These are phyloP conservation scores for Halotydeus destructor DNA, from an alignment of 1,140 invertebrate species.

Conservation along the genomic window DNA sequence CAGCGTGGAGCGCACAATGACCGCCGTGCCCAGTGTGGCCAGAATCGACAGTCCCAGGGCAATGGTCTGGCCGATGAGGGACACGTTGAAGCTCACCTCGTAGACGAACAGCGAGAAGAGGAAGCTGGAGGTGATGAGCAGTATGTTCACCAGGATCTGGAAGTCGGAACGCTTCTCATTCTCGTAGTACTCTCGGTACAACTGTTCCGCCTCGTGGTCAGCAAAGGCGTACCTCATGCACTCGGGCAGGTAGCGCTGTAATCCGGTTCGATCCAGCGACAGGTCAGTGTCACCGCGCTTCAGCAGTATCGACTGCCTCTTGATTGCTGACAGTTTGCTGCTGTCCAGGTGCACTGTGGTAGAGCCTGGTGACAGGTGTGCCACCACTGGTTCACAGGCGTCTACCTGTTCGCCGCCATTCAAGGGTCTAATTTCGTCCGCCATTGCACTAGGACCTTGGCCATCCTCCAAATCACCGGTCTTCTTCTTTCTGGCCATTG, in stretches of 20 bases:
- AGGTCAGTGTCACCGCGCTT: conserved; percentile 7
- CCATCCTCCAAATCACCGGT: too few relatives aligned
- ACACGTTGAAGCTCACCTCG: too few relatives aligned
- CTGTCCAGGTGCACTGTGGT: too few relatives aligned
- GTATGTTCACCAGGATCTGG: neutral
- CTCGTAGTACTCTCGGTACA: conserved; percentile 20
- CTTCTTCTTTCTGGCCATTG: too few relatives aligned
- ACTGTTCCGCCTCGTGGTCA: conserved; percentile 17
- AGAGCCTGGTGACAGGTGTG: too few relatives aligned
- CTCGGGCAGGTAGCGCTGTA: conserved; percentile 19
- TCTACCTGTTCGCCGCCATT: too few relatives aligned
- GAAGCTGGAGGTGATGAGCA: neutral
- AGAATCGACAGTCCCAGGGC: neutral
- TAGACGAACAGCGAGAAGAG: too few relatives aligned
- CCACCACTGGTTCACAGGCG: too few relatives aligned
- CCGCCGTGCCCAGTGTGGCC: neutral
- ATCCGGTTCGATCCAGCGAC: conserved; percentile 18
- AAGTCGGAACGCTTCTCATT: conserved; percentile 20
- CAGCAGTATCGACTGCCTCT: conserved; percentile 6
- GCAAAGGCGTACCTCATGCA: conserved; percentile 20
- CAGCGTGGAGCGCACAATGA: neutral
- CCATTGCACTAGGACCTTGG: too few relatives aligned
- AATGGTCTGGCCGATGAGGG: too few relatives aligned
- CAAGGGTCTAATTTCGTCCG: too few relatives aligned
- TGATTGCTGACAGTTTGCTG: too few relatives aligned